A percentile compares a stretch with the other conserved stretches of the same genome.
Evolutionary conservation across 2,797 vertebrate genomes (phyloP).

Genomic region (Onychomys arenicola): DNA sequence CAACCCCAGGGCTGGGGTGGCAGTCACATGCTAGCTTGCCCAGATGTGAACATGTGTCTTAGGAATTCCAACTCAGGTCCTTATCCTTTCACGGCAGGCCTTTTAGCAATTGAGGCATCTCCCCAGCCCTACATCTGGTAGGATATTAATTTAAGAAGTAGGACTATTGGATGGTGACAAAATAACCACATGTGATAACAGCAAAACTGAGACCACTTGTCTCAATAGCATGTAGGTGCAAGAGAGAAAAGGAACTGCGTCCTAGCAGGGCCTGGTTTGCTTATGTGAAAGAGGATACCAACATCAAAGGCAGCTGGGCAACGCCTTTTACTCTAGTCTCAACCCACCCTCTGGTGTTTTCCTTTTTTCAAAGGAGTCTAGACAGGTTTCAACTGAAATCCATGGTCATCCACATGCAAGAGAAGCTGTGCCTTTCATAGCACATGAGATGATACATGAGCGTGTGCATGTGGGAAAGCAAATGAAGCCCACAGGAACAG

Average conservation of each 20-base stretch:
- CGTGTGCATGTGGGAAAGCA: slow-evolving; percentile 5
- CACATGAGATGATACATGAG: slow-evolving; percentile 38
- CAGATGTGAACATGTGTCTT: not conserved
- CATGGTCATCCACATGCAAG: not conserved
- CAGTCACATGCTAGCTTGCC: not conserved
- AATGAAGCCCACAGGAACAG: slow-evolving; percentile 34
- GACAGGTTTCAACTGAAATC: slow-evolving; percentile 42
- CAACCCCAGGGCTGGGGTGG: not conserved
- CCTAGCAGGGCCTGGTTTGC: not conserved
- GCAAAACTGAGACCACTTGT: not conserved
- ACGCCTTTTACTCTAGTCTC: slow-evolving; percentile 49
- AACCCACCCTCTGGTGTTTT: not conserved
- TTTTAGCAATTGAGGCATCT: not conserved
- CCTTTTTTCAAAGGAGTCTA: not conserved
- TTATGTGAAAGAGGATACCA: not conserved
- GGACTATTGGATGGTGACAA: not conserved
- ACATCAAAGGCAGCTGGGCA: not conserved
- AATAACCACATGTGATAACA: not conserved
- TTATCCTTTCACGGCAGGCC: not conserved
- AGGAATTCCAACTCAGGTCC: not conserved
- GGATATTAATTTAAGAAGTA: slow-evolving; percentile 21
- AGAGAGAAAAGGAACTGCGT: not conserved
- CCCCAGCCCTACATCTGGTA: not conserved
- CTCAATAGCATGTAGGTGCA: not conserved
- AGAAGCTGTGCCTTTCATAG: slow-evolving; percentile 15